phyloP scores from a whole-genome alignment of 2,113 vertebrate species.

The Glaucomys volans region DNA sequence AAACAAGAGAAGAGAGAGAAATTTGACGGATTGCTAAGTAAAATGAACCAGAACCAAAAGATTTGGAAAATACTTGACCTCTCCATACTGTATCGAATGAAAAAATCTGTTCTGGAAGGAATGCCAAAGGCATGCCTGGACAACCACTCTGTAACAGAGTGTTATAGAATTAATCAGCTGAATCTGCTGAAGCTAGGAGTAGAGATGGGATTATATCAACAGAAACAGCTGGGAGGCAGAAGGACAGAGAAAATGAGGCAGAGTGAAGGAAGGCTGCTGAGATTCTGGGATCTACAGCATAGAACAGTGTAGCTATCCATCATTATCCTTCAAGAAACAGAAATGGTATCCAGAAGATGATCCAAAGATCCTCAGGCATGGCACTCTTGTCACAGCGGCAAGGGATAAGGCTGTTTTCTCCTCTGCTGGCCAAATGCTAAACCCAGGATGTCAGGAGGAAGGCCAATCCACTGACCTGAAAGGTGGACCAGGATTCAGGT shows the following conservation, averaged over 20 bases:
- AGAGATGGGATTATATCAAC: neutral
- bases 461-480: neutral
- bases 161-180: neutral
- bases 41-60: neutral
- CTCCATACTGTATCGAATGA: neutral
- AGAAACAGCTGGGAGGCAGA: neutral
- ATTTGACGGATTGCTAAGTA: neutral
- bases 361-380: neutral
- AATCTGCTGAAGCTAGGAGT: neutral
- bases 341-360: neutral
- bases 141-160: neutral
- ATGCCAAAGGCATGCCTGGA: neutral
- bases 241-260: neutral
- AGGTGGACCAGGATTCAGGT: no score
- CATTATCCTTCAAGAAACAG: neutral
- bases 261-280: neutral
- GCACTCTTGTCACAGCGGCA: no score
- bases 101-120: neutral
- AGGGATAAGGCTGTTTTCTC: neutral
- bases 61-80: neutral
- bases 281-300: neutral
- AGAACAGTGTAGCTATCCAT: neutral
- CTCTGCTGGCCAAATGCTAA: no score
- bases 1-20: neutral
- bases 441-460: neutral